Base-by-base conservation (phyloP, 1,140 invertebrate genomes). In the Sycobia sp. region DNA sequence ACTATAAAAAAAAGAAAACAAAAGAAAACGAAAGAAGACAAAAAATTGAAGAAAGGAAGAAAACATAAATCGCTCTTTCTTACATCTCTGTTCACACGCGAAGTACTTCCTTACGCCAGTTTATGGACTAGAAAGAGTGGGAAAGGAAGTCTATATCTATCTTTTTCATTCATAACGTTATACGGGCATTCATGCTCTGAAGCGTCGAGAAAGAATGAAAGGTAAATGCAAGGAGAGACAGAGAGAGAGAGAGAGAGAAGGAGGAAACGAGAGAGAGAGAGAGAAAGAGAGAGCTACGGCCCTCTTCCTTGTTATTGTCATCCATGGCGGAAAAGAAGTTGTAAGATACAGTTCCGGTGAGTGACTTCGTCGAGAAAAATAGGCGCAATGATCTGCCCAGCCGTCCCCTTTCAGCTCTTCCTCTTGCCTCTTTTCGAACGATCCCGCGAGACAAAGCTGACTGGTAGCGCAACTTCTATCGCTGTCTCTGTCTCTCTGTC, bases 291-390 rank as follows among this genome's bases (percentile, higher is more conserved):
- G 29, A 11, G 47, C 14, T n/a, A n/a, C n/a, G n/a, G n/a, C n/a
- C n/a, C n/a, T 46, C 39, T 54, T 25, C 18, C 18, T 50, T 18
- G 18, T 16, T 22, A 60, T 62, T 46, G 50, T 62, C 50, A 54
- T 62, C 47, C n/a, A 2, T 20, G 57, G 25, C n/a, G 47, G 25
- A 51, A 62, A 54, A 53, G 41, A 62, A 62, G 58, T 43, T 60
- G 36, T 53, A 29, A 13, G 27, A 60, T 60, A 18, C 38, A 51
- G 47, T 60, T 60, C 58, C 58, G 58, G 49, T 44, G 36, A 51
- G 20, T 43, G 49, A 60, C 9, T 60, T 32, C 11, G 5, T 4
- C 46, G 36, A 47, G 20, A 3, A 16, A 25, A 8, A 47, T 27
- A 46, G 53, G 23, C 18, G 39, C 39, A 39, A 56, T 56, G 43